These are phyloP conservation scores for Heliconius erato DNA, from an alignment of 2,888 invertebrate species.

Conservation along the genomic window DNA sequence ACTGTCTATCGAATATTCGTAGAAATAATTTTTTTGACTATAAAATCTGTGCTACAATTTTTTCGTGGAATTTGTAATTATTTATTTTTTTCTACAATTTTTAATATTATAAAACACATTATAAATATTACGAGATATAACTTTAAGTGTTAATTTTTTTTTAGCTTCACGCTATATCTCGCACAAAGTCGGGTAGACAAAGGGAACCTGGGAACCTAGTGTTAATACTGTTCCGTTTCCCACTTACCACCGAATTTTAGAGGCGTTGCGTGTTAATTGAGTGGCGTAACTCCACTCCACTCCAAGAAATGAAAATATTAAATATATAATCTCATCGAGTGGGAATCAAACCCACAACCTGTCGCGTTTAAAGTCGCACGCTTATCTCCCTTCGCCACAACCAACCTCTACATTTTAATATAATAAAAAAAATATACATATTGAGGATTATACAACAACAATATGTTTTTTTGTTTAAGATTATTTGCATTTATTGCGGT, in stretches of 20 bases:
- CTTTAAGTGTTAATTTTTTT: not conserved
- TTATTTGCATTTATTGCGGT: not conserved
- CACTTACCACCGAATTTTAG: no score
- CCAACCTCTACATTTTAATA: not conserved
- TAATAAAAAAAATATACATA: not conserved
- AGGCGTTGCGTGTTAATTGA: no score
- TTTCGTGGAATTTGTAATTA: not conserved
- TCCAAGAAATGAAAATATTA: no score
- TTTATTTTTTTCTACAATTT: not conserved
- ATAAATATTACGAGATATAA: not conserved
- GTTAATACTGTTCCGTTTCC: no score
- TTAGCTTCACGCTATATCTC: no score
- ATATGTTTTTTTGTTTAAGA: not conserved
- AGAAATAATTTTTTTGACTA: not conserved
- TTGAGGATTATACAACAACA: not conserved
- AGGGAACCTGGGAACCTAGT: no score
- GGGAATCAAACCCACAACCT: no score
- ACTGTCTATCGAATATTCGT: not conserved
- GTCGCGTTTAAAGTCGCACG: no score
- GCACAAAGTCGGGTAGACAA: no score
- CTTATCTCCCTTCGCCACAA: no score
- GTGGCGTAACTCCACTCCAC: no score
- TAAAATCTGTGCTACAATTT: not conserved
- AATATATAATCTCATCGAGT: no score
- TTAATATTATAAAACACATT: not conserved